Evolutionary conservation across 2,888 invertebrate genomes (phyloP), one percentile per base, ranked within the genome.

Genomic region (Drosophila kambysellisi): DNA sequence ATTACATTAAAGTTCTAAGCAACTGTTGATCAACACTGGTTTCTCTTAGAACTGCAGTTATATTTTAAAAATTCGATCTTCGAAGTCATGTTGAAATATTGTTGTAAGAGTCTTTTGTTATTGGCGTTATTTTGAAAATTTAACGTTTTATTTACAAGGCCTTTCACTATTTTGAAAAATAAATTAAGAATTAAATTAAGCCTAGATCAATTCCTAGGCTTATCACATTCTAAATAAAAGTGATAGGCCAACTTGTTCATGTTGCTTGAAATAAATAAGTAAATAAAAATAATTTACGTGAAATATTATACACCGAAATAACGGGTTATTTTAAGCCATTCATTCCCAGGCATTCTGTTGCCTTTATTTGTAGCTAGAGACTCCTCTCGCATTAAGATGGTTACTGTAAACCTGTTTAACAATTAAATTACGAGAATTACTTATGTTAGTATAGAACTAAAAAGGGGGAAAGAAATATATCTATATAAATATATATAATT

Each of bases 401-500:
- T 74, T 58, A 59, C 54, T 32, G 52, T 30, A 64, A 79, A 78
- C 79, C 76, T 52, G 79, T 73, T 76, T 29, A 53, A 37, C 48
- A 52, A 60, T 56, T 59, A 17, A 33, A 59, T 25, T 41, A 9
- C 41, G 53, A 35, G 20, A 37, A 11, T 43, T 20, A 11, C 11
- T 43, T 43, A 20, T 11, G 5, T 6, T 43, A 20, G 0, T 20
- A 11, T 43, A 5, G 15, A 46, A n/a, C 4, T 11, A 39, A 37
- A 11, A 3, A 33, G 1, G 4, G 0, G 4, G 6, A 33, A 11
- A 60, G 25, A 17, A 2, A 56, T 39, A 39, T 57, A 59, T 62
- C 32, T 52, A 62, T n/a, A n/a, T n/a, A n/a, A n/a, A n/a, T n/a
- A n/a, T n/a, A 62, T 59, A 48, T 50, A 25, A 25, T 33, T 54